Conservation (phyloP, 2,888 invertebrate species). For the Dendrolimus houi region DNA sequence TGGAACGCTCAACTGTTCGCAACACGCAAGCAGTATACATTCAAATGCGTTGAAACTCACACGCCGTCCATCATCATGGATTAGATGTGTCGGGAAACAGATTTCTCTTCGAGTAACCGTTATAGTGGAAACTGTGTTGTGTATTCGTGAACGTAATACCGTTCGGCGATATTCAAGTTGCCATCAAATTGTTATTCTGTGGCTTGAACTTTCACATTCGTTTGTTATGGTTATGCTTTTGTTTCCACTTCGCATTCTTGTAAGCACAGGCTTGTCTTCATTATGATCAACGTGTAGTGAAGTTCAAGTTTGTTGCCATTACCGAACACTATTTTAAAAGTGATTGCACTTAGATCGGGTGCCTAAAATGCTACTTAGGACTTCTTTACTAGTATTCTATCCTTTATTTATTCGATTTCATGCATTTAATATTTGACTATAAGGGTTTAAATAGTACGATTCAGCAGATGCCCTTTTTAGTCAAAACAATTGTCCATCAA, state of each 20-base stretch:
- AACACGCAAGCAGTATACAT: slow-evolving; percentile 71
- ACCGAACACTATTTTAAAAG: slow-evolving; percentile 2
- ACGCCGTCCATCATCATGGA: slow-evolving; percentile 72
- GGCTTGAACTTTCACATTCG: slow-evolving; percentile 50
- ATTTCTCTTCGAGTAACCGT: slow-evolving; percentile 59
- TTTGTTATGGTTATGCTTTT: slow-evolving; percentile 14
- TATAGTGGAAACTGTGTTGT: slow-evolving; percentile 40
- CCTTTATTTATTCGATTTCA: slow-evolving; percentile 21
- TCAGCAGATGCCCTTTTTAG: slow-evolving; percentile 34
- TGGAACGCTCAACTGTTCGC: slow-evolving; percentile 66
- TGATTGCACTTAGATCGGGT: background rate
- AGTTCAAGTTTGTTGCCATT: slow-evolving; percentile 3
- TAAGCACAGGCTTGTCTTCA: slow-evolving; percentile 1
- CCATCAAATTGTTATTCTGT: slow-evolving; percentile 66
- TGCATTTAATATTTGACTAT: slow-evolving; percentile 22
- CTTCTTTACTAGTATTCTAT: slow-evolving; percentile 2
- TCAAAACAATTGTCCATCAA: slow-evolving; percentile 64
- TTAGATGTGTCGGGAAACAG: slow-evolving; percentile 61
- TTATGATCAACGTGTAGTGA: background rate
- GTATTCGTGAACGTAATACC: slow-evolving; percentile 29
- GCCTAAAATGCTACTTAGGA: background rate
- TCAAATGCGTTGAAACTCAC: slow-evolving; percentile 73
- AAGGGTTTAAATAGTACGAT: slow-evolving; percentile 24
- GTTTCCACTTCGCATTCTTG: slow-evolving; percentile 4
- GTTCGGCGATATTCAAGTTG: slow-evolving; percentile 43